phyloP scores from a whole-genome alignment of 2,113 vertebrate species.

The Echinops telfairi region DNA sequence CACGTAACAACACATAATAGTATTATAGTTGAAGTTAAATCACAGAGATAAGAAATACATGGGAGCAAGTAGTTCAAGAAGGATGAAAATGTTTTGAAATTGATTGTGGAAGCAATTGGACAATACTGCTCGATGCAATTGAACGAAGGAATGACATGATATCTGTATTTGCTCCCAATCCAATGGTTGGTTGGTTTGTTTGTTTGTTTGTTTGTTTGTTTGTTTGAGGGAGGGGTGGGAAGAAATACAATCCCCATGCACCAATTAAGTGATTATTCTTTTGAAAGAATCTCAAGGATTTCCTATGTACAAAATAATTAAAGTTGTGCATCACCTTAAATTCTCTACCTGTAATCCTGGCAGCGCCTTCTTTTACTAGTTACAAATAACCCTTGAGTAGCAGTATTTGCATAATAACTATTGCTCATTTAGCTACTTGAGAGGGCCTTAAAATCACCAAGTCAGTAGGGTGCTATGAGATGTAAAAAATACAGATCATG shows the following conservation, averaged over 20 bases:
- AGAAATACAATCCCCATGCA: neutral
- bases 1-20: neutral
- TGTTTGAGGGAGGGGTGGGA: too few relatives aligned
- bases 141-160: too few relatives aligned
- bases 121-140: too few relatives aligned
- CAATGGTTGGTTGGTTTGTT: too few relatives aligned
- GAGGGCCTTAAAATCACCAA: constrained; percentile 56
- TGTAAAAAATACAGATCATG: constrained; percentile 24
- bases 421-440: constrained; percentile 38
- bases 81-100: too few relatives aligned
- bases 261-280: constrained; percentile 36
- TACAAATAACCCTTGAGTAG: constrained; percentile 50
- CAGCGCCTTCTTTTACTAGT: constrained; percentile 31
- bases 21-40: constrained; percentile 38
- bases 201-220: too few relatives aligned
- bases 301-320: constrained; percentile 34
- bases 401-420: neutral
- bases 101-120: too few relatives aligned
- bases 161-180: too few relatives aligned
- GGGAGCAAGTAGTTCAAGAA: too few relatives aligned
- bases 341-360: neutral
- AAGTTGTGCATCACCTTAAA: neutral
- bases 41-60: constrained; percentile 37
- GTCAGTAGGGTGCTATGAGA: constrained; percentile 43
- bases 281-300: constrained; percentile 4